Percentiles rank a stretch among this genome's conserved stretches.
Evolutionary conservation across 2,113 vertebrate species (phyloP).

Genomic region (Tachycineta bicolor): DNA sequence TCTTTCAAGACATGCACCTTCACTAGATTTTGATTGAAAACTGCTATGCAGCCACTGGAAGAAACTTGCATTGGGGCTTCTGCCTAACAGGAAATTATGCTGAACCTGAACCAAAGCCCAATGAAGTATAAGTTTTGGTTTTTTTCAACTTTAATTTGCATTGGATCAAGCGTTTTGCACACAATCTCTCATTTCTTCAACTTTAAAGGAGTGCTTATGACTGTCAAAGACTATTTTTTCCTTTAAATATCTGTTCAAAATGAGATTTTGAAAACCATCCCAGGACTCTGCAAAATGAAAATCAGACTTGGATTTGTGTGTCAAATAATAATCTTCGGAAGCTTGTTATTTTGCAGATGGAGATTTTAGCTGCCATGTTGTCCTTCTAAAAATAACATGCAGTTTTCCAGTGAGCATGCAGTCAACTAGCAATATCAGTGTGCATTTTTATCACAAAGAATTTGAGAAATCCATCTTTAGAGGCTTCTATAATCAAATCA

Average conservation of each 20-base stretch:
- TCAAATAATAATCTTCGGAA: constrained; percentile 61
- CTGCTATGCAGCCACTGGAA: constrained; percentile 11
- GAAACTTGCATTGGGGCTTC: constrained; percentile 18
- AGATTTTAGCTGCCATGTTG: constrained; percentile 72
- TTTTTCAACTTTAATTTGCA: constrained; percentile 4
- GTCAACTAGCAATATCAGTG: constrained; percentile 41
- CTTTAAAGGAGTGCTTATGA: not conserved
- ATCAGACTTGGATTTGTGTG: constrained; percentile 35
- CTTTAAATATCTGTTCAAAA: not conserved
- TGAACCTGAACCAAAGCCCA: constrained; percentile 22
- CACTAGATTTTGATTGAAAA: not conserved
- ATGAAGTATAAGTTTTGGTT: not conserved
- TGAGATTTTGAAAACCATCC: not conserved
- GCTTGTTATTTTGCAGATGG: constrained; percentile 63
- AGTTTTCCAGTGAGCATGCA: constrained; percentile 48
- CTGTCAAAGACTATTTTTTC: not conserved
- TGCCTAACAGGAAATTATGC: constrained; percentile 10
- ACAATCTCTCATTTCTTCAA: not conserved
- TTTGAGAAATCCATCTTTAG: constrained; percentile 15
- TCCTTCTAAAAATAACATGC: constrained; percentile 74
- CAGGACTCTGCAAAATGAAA: constrained; percentile 17
- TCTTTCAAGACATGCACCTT: not conserved
- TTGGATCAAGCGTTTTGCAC: not conserved
- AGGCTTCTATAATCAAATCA: not conserved
- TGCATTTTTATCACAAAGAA: constrained; percentile 23